A percentile compares a stretch with the other conserved stretches of the same genome.
phyloP scores from a whole-genome alignment of 2,113 vertebrate genomes.

The Oplegnathus fasciatus region DNA sequence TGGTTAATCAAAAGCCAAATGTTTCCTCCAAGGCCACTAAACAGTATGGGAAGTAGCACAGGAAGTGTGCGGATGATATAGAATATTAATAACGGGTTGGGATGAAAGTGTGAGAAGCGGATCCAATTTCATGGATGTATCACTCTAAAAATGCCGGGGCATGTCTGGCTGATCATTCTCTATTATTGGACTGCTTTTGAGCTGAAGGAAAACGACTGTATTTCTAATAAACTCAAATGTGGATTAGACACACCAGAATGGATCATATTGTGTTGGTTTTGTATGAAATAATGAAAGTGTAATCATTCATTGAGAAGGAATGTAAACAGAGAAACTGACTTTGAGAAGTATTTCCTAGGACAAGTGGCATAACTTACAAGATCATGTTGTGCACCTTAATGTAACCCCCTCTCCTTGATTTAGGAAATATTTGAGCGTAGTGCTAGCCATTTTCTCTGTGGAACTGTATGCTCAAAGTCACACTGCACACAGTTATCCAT shows the following conservation, averaged over 20 bases:
- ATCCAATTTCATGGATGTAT: constrained; percentile 83
- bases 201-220: constrained; percentile 68
- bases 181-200: constrained; percentile 73
- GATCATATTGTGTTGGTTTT: constrained; percentile 70
- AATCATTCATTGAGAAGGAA: constrained; percentile 63
- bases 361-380: constrained; percentile 42
- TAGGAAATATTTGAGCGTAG: constrained; percentile 29
- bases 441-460: too few species aligned
- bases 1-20: constrained; percentile 69
- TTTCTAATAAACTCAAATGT: constrained; percentile 77
- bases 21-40: constrained; percentile 70
- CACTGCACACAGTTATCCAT: constrained; percentile 25
- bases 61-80: constrained; percentile 66
- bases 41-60: constrained; percentile 54
- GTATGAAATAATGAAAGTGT: constrained; percentile 74
- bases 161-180: constrained; percentile 76
- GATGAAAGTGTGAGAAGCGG: constrained; percentile 74
- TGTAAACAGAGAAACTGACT: constrained; percentile 75
- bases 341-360: constrained; percentile 68
- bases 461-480: constrained; percentile 14
- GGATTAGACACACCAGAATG: constrained; percentile 75
- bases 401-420: constrained; percentile 35
- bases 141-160: constrained; percentile 71
- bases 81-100: constrained; percentile 78
- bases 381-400: constrained; percentile 23